Base-by-base conservation (phyloP, 1,140 invertebrate genomes). In the Monochamus saltuarius region DNA sequence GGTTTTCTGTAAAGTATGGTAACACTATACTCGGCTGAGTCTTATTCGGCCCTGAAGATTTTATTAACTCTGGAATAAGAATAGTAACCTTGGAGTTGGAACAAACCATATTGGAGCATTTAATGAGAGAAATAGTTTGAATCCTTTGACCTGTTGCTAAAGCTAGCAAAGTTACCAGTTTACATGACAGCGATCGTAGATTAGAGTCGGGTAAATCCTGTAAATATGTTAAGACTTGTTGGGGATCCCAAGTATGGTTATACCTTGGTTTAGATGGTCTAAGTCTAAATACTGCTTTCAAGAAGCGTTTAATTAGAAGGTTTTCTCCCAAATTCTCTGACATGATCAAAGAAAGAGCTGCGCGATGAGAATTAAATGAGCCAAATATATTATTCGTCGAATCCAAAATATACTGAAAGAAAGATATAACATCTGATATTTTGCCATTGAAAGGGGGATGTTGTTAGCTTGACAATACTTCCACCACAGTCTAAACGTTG, bases 11-110 rank as follows among this genome's bases (percentile, higher is more conserved):
- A 16, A 46, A 45, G 16, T 17, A 22, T 7, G 52, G 52, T 10
- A 55, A 9, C 11, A 8, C 10, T 17, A 22, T 10, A 16, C 17
- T 14, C 1, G 54, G 40, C 35, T 46, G 54, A 11, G 9, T 6
- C 8, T 7, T 9, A 45, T 13, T 34, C 0, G 22, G 0, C 10
- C 56, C 78, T 92, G 22, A 64, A 6, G 43, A 46, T 36, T 56
- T 56, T 13, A 56, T 46, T 36, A 7, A n/a, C 17, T 45, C 54
- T 14, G 22, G 6, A 2, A 56, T 56, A 0, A 37, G 22, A 8
- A 56, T 56, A 7, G 34, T 29, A 80, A 89, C 13, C 85, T 87
- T 60, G 56, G 61, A 64, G 8, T 17, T 45, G 13, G 43, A 22
- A n/a, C 8, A 9, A 0, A 7, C n/a, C 10, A 47, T 40, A 37